Percentiles rank a stretch among this genome's conserved stretches.
These are phyloP conservation scores for Phrynocephalus guinanensis DNA, from an alignment of 2,797 vertebrate genomes.

Conservation along the genomic window DNA sequence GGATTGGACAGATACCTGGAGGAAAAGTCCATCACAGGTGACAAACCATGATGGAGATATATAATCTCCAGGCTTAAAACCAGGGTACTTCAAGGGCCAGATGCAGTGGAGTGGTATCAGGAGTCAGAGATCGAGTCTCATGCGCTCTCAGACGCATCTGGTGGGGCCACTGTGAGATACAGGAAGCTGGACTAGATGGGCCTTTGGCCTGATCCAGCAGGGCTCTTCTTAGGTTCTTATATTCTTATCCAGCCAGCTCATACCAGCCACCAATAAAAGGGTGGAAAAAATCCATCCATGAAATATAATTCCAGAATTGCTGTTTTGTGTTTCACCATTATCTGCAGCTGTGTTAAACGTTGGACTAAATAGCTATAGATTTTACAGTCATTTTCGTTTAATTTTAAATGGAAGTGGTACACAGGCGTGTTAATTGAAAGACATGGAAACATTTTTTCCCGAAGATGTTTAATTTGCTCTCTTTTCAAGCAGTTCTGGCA, in stretches of 20 bases:
- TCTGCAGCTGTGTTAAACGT: slow-evolving; percentile 47
- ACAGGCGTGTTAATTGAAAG: slow-evolving; percentile 44
- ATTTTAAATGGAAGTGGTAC: slow-evolving; percentile 47
- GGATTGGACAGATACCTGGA: too few species aligned
- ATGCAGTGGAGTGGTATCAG: too few species aligned
- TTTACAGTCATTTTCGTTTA: slow-evolving; percentile 58
- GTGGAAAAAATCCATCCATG: slow-evolving; percentile 55
- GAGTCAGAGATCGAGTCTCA: too few species aligned
- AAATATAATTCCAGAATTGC: slow-evolving; percentile 45
- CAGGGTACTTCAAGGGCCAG: too few species aligned
- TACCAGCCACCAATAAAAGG: slow-evolving; percentile 24
- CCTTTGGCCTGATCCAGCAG: too few species aligned
- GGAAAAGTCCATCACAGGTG: too few species aligned
- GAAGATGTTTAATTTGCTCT: slow-evolving; percentile 42
- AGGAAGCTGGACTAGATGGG: too few species aligned
- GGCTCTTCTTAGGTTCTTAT: too few species aligned
- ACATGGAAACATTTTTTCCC: slow-evolving; percentile 3
- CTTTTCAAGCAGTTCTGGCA: not conserved
- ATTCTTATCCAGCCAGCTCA: not conserved
- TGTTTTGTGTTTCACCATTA: slow-evolving; percentile 50
- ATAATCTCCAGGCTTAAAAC: too few species aligned
- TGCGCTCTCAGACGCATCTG: too few species aligned
- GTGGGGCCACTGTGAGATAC: too few species aligned
- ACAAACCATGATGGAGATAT: too few species aligned
- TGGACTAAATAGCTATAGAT: slow-evolving; percentile 54